These are phyloP conservation scores for Hydroisotoma schaefferi DNA, from an alignment of 2,888 invertebrate genomes.

Conservation along the genomic window DNA sequence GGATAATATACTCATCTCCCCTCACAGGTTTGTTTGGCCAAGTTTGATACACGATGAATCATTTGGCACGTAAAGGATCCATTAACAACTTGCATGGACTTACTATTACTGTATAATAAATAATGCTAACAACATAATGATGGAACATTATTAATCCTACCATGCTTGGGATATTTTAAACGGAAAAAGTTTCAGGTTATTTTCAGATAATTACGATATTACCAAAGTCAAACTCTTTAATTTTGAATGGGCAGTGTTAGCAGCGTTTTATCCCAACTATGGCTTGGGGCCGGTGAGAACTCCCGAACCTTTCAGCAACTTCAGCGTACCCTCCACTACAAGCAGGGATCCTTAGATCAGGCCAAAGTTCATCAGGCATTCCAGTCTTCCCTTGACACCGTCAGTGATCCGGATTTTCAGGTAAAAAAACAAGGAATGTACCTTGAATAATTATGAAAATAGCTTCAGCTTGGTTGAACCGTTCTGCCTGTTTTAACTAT, in stretches of 20 bases:
- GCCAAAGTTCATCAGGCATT: slow-evolving; percentile 47
- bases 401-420: slow-evolving; percentile 36
- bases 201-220: no score
- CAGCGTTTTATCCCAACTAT: slow-evolving; percentile 49
- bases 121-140: no score
- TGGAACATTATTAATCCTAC: no score
- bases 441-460: slow-evolving; percentile 19
- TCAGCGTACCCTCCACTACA: slow-evolving; percentile 48
- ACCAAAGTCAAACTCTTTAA: background rate
- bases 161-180: no score
- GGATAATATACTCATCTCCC: slow-evolving; percentile 49
- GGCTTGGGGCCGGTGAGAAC: slow-evolving; percentile 49
- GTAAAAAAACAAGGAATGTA: slow-evolving; percentile 18
- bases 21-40: slow-evolving; percentile 38
- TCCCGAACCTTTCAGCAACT: slow-evolving; percentile 49
- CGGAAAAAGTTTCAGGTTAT: no score
- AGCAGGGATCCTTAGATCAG: slow-evolving; percentile 46
- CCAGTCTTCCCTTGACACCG: slow-evolving; percentile 35
- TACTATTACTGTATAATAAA: background rate
- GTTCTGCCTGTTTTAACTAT: no score
- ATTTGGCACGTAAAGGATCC: no score
- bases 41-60: no score
- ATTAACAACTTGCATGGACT: no score
- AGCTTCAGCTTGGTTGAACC: no score
- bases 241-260: slow-evolving; percentile 44